Conservation (phyloP, 2,888 invertebrate species). For the Perizoma affinitatum region DNA sequence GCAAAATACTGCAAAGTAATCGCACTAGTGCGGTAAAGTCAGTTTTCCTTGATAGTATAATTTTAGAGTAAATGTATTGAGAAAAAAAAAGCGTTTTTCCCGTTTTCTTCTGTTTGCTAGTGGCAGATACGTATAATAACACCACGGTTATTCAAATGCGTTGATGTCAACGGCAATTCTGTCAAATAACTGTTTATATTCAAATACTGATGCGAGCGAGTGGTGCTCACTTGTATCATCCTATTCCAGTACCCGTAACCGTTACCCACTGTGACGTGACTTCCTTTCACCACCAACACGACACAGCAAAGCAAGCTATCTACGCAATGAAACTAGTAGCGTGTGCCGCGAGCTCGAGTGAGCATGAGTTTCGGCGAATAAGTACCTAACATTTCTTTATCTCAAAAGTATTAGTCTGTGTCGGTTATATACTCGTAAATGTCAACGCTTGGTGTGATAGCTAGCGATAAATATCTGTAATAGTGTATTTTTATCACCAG, state of each 20-base stretch:
- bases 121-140: too few species aligned
- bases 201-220: too few species aligned
- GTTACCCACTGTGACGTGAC: slow-evolving; percentile 24
- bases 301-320: slow-evolving; percentile 15
- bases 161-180: too few species aligned
- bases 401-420: slow-evolving; percentile 2
- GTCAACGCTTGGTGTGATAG: slow-evolving; percentile 11
- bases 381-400: slow-evolving; percentile 8
- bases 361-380: slow-evolving; percentile 11
- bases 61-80: too few species aligned
- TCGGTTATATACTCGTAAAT: slow-evolving; percentile 2
- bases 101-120: too few species aligned
- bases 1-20: too few species aligned
- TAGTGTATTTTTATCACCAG: slow-evolving; percentile 13
- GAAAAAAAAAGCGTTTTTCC: too few species aligned
- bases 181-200: too few species aligned
- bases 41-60: too few species aligned
- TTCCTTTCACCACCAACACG: slow-evolving; percentile 27
- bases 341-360: slow-evolving; percentile 17
- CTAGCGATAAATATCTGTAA: slow-evolving; percentile 10
- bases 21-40: too few species aligned
- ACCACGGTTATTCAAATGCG: too few species aligned
- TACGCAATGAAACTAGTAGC: slow-evolving; percentile 18
- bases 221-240: too few species aligned
- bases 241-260: not conserved